These are phyloP conservation scores for Popillia japonica DNA, from an alignment of 1,140 invertebrate genomes.

Conservation along the genomic window DNA sequence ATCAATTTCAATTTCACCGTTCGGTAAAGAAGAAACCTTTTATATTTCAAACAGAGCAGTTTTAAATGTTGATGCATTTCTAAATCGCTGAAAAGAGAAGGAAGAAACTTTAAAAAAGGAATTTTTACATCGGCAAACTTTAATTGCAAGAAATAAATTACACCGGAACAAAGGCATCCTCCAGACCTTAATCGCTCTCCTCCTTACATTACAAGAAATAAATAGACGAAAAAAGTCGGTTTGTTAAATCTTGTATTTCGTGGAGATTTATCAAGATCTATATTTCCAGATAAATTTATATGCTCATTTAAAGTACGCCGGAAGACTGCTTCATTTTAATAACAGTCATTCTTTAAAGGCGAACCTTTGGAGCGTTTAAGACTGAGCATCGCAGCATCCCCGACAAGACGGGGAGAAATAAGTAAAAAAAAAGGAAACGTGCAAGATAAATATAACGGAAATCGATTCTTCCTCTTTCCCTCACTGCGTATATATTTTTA, in stretches of 20 bases:
- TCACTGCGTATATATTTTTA: not conserved
- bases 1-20: no score
- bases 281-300: constrained; percentile 36
- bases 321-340: constrained; percentile 39
- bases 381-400: not conserved
- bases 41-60: not conserved
- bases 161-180: constrained; percentile 10
- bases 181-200: constrained; percentile 2
- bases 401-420: not conserved
- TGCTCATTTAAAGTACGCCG: constrained; percentile 35
- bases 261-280: constrained; percentile 37
- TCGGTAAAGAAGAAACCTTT: no score
- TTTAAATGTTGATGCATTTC: not conserved
- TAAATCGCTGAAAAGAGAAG: not conserved
- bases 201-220: constrained; percentile 21
- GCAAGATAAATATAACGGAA: not conserved
- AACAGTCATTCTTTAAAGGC: constrained; percentile 35
- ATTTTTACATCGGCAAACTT: constrained; percentile 30
- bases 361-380: constrained; percentile 6
- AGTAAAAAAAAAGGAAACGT: not conserved
- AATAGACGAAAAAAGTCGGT: constrained; percentile 29
- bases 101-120: not conserved
- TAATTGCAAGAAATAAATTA: constrained; percentile 34
- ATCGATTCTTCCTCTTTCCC: not conserved
- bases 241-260: constrained; percentile 34